These are phyloP conservation scores for Labeo rohita DNA, from an alignment of 2,113 vertebrate genomes.

Conservation along the genomic window DNA sequence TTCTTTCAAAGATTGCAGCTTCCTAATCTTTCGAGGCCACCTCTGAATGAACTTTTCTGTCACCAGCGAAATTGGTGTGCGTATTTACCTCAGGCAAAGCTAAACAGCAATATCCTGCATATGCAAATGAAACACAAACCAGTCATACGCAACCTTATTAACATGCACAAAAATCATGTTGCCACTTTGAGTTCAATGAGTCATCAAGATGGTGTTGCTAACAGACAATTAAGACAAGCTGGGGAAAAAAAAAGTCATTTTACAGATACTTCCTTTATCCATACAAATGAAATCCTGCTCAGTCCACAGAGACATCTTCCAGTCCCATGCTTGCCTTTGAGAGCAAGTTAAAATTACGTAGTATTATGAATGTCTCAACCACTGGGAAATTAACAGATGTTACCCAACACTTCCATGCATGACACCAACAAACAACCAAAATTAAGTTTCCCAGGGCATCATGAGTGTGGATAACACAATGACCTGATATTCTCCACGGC, in stretches of 20 bases:
- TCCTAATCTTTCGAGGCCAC: background rate
- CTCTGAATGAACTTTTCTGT: conserved; percentile 19
- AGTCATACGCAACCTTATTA: conserved; percentile 13
- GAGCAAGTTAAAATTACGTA: conserved; percentile 21
- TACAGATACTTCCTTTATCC: conserved; percentile 11
- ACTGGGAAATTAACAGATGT: conserved; percentile 30
- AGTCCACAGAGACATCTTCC: background rate
- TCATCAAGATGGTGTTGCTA: background rate
- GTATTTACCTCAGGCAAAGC: background rate
- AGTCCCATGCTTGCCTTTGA: conserved; percentile 27
- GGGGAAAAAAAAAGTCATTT: background rate
- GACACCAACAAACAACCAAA: conserved; percentile 29
- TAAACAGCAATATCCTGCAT: conserved; percentile 1
- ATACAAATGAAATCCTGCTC: conserved; percentile 17
- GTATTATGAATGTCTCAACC: conserved; percentile 37
- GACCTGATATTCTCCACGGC: background rate
- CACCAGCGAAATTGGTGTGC: background rate
- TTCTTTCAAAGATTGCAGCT: background rate
- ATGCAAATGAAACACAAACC: conserved; percentile 9
- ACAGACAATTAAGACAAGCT: conserved; percentile 10
- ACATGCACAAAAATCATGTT: conserved; percentile 12
- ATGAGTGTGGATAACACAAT: background rate
- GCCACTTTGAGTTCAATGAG: conserved; percentile 25
- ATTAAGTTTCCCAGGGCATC: background rate
- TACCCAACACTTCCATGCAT: background rate